A percentile compares a stretch with the other conserved stretches of the same genome.
phyloP scores from a whole-genome alignment of 2,888 invertebrate species.

The Diaperis boleti region DNA sequence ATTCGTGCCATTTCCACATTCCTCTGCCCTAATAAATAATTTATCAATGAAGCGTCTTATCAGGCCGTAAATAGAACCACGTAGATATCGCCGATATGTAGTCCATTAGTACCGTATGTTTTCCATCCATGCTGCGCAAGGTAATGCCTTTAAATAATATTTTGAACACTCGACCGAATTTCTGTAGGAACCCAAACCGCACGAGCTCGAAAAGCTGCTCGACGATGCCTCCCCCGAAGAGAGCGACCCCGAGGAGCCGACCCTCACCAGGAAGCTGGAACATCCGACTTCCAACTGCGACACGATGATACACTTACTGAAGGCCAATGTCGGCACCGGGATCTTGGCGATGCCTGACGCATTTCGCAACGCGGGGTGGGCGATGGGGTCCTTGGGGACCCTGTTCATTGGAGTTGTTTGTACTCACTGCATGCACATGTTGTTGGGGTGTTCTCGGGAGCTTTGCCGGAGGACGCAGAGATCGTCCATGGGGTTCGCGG shows the following conservation, averaged over 20 bases:
- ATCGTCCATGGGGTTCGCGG: constrained; percentile 80
- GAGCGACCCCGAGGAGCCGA: constrained; percentile 73
- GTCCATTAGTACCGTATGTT: too few species aligned
- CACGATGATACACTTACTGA: constrained; percentile 78
- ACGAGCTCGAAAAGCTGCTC: not conserved
- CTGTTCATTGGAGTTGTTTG: constrained; percentile 88
- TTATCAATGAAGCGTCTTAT: too few species aligned
- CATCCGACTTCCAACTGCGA: constrained; percentile 86
- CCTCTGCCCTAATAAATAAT: too few species aligned
- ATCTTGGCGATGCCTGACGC: constrained; percentile 98
- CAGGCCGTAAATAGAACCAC: too few species aligned
- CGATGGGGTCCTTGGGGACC: constrained; percentile 84
- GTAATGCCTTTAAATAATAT: too few species aligned
- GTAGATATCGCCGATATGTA: too few species aligned
- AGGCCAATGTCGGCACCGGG: constrained; percentile 85
- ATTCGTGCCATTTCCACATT: too few species aligned
- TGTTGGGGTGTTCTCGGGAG: constrained; percentile 84
- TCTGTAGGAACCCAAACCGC: too few species aligned
- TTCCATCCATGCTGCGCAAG: too few species aligned
- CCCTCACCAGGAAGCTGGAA: constrained; percentile 77
- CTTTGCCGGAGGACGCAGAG: constrained; percentile 76
- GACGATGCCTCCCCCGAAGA: too few species aligned
- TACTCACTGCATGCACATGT: constrained; percentile 96
- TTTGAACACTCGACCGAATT: too few species aligned
- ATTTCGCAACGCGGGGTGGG: constrained; percentile 90